phyloP scores from a whole-genome alignment of 2,888 invertebrate genomes.

The Nipponacmea schrenckii region DNA sequence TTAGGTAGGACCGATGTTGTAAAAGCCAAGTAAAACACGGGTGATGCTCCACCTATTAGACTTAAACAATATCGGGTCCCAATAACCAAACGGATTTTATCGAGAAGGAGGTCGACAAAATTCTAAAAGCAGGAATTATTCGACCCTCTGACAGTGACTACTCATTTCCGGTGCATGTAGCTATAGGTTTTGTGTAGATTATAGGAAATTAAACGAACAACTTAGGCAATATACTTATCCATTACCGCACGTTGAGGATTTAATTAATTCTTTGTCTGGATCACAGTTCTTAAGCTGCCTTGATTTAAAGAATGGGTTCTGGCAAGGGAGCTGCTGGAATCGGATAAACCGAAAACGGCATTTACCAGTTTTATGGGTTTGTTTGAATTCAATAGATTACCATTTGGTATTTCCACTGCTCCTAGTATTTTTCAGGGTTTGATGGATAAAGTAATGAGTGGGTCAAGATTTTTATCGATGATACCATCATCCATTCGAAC shows the following conservation, averaged over 20 bases:
- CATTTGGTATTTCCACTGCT: constrained; percentile 16
- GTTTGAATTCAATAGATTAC: constrained; percentile 12
- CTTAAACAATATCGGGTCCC: constrained; percentile 11
- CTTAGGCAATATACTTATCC: constrained; percentile 9
- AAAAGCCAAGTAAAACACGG: constrained; percentile 1
- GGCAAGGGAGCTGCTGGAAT: constrained; percentile 15
- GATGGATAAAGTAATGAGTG: constrained; percentile 19
- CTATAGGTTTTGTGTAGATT: not conserved
- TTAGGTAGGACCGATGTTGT: not conserved
- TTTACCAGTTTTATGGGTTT: constrained; percentile 10
- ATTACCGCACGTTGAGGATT: constrained; percentile 5
- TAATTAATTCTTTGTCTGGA: not conserved
- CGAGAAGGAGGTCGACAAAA: not conserved
- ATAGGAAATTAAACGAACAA: not conserved
- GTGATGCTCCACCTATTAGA: constrained; percentile 9
- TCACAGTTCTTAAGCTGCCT: constrained; percentile 8
- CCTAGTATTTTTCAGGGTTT: not conserved
- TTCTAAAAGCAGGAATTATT: not conserved
- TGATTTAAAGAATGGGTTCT: constrained; percentile 15
- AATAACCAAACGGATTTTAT: not conserved
- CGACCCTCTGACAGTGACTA: not conserved
- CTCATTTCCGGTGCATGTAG: not conserved
- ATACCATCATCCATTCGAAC: constrained; percentile 13
- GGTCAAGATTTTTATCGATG: constrained; percentile 19
- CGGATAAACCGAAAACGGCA: constrained; percentile 9